phyloP scores from a whole-genome alignment of 1,140 invertebrate genomes.

The Pseudomyrmex concolor region DNA sequence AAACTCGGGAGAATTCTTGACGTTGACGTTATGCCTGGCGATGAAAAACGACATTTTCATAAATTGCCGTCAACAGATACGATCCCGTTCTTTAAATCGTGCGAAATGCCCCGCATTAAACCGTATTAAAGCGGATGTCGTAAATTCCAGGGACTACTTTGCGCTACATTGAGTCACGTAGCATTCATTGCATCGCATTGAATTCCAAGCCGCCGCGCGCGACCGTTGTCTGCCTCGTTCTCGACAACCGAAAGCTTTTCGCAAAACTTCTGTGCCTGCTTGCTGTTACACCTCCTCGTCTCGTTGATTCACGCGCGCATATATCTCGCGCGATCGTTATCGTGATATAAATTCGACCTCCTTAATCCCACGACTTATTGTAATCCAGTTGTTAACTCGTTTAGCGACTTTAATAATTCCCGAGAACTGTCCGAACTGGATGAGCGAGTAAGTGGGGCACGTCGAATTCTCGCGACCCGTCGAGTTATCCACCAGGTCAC shows the following conservation, averaged over 20 bases:
- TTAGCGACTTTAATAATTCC: constrained; percentile 53
- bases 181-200: constrained; percentile 40
- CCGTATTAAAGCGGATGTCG: constrained; percentile 65
- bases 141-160: constrained; percentile 69
- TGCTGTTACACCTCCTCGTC: background rate
- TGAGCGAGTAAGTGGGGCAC: constrained; percentile 74
- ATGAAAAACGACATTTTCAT: constrained; percentile 58
- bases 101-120: constrained; percentile 65
- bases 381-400: constrained; percentile 23
- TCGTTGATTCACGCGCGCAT: constrained; percentile 7
- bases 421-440: constrained; percentile 64
- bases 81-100: constrained; percentile 69
- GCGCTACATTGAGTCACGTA: constrained; percentile 46
- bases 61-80: constrained; percentile 60
- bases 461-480: constrained; percentile 42
- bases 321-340: constrained; percentile 45
- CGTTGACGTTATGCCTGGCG: constrained; percentile 59
- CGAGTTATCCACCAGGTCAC: constrained; percentile 48
- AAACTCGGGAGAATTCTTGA: constrained; percentile 4
- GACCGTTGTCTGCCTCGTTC: constrained; percentile 48
- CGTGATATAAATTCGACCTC: constrained; percentile 15
- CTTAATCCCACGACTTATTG: constrained; percentile 53
- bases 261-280: background rate
- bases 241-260: constrained; percentile 54
- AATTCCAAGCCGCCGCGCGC: constrained; percentile 28